Conservation (phyloP, 2,797 vertebrate species). For the Podarcis lilfordi region DNA sequence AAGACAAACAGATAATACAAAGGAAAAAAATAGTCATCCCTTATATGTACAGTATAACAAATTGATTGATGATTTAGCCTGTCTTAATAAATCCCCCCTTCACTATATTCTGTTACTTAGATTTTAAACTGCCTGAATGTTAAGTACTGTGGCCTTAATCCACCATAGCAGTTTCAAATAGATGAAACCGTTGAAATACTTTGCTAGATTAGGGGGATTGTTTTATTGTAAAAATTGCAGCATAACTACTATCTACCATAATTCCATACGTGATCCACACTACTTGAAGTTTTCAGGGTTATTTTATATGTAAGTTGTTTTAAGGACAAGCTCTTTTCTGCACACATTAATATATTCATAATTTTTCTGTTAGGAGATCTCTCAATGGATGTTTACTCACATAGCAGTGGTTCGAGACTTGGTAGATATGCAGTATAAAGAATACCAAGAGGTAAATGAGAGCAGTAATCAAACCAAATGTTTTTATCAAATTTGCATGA, state of each 20-base stretch:
- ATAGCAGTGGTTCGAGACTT: constrained; percentile 96
- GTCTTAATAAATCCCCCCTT: background rate
- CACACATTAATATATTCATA: background rate
- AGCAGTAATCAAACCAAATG: background rate
- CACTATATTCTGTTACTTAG: background rate
- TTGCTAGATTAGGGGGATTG: background rate
- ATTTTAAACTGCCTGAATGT: background rate
- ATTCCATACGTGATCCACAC: background rate
- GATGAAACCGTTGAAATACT: background rate
- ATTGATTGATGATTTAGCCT: background rate
- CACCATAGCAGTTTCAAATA: background rate
- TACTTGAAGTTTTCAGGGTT: background rate
- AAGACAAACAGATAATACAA: background rate
- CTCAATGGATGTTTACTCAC: constrained; percentile 99
- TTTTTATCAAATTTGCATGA: background rate
- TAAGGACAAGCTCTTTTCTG: background rate
- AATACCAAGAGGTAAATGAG: constrained; percentile 92
- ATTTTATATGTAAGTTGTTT: background rate
- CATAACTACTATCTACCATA: background rate
- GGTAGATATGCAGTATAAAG: constrained; percentile 96
- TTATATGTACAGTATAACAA: background rate
- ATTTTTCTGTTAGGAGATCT: constrained; percentile 88
- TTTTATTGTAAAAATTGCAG: background rate
- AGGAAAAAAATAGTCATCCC: background rate
- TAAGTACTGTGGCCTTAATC: background rate